These are phyloP conservation scores for Holotrichia oblita DNA, from an alignment of 1,140 invertebrate species.

Conservation along the genomic window DNA sequence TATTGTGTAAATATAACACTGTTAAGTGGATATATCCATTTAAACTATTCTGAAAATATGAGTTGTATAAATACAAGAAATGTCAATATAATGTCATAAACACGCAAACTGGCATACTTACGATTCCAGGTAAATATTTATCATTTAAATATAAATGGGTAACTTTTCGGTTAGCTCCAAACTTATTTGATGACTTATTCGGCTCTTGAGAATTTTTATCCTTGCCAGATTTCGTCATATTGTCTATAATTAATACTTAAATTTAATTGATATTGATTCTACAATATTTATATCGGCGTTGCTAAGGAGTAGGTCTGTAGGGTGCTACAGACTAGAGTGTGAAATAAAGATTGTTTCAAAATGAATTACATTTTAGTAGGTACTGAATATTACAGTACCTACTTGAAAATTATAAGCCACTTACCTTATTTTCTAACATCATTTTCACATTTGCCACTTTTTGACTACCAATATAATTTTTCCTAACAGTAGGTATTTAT, in stretches of 20 bases:
- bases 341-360: no score
- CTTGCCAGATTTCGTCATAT: not conserved
- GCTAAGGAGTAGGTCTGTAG: no score
- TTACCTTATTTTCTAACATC: no score
- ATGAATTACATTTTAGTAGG: no score
- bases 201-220: constrained; percentile 24
- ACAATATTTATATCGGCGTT: no score
- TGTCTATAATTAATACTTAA: not conserved
- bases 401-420: no score
- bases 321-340: no score
- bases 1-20: constrained; percentile 74
- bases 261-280: not conserved
- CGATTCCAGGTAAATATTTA: constrained; percentile 63
- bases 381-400: no score
- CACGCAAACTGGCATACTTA: constrained; percentile 54
- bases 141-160: constrained; percentile 66
- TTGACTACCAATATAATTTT: no score
- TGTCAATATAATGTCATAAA: constrained; percentile 30
- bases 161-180: constrained; percentile 55
- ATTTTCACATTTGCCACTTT: no score
- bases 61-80: constrained; percentile 63
- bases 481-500: no score
- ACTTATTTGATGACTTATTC: constrained; percentile 42
- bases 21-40: constrained; percentile 64
- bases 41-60: constrained; percentile 44